Conservation (phyloP, 2,797 vertebrate genomes). For the Sebastes steindachneri region DNA sequence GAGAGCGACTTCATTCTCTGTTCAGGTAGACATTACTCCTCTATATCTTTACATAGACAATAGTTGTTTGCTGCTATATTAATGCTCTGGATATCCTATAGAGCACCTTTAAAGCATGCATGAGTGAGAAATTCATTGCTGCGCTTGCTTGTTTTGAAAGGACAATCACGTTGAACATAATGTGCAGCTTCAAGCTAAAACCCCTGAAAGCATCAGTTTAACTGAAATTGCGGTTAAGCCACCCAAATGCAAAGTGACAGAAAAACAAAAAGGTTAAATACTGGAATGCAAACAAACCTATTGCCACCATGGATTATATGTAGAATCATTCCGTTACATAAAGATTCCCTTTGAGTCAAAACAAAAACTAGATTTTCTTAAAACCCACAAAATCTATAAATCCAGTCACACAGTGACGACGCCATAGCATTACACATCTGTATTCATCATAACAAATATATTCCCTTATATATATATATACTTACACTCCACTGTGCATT, state of each 20-base stretch:
- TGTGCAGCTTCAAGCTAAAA: slow-evolving; percentile 1
- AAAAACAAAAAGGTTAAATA: background rate
- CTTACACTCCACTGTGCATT: background rate
- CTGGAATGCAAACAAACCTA: background rate
- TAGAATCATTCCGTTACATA: background rate
- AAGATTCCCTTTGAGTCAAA: background rate
- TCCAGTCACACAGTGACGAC: background rate
- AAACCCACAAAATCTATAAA: background rate
- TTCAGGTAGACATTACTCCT: too few species aligned
- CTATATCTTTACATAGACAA: too few species aligned
- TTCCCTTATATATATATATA: background rate
- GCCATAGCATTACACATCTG: background rate
- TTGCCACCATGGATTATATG: background rate
- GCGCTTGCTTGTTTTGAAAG: background rate
- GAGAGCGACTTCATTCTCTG: too few species aligned
- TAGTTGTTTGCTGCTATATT: too few species aligned
- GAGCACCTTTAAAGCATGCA: background rate
- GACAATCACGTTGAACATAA: background rate
- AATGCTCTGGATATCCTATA: too few species aligned
- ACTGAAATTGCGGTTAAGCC: background rate
- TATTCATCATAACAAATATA: background rate
- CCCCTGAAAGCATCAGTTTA: background rate
- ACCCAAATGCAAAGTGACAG: background rate
- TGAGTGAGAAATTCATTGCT: background rate
- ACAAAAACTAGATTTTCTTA: background rate